Evolutionary conservation across 1,140 invertebrate species (phyloP).

Genomic region (Drosophila kanapiae): DNA sequence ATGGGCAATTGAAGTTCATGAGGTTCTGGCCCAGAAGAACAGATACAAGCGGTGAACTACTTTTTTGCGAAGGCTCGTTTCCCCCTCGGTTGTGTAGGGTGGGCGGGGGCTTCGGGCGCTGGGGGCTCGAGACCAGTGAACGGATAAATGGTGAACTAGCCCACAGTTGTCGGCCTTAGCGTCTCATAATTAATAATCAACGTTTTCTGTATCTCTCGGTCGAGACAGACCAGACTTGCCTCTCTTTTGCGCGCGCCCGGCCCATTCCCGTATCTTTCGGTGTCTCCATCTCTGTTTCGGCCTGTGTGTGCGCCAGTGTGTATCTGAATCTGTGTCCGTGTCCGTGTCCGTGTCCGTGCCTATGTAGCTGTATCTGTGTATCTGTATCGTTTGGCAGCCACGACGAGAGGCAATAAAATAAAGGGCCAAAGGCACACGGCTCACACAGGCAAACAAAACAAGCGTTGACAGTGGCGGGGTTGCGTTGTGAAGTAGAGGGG

Average conservation of each 20-base stretch:
- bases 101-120: no score
- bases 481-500: neutral
- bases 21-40: neutral
- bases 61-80: slow-evolving; percentile 9
- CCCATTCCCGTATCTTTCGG: slow-evolving; percentile 18
- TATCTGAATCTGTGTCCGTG: slow-evolving; percentile 22
- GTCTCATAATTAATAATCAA: slow-evolving; percentile 80
- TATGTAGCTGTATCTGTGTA: slow-evolving; percentile 14
- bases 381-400: slow-evolving; percentile 47
- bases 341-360: slow-evolving; percentile 5
- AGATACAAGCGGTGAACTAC: slow-evolving; percentile 8
- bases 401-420: slow-evolving; percentile 59
- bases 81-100: neutral
- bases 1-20: slow-evolving; percentile 6
- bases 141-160: slow-evolving; percentile 29
- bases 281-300: slow-evolving; percentile 10
- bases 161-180: slow-evolving; percentile 68
- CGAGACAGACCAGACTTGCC: slow-evolving; percentile 2
- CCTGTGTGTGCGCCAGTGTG: neutral
- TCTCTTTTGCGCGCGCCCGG: slow-evolving; percentile 3
- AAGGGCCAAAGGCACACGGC: slow-evolving; percentile 50
- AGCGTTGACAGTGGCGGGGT: slow-evolving; percentile 18
- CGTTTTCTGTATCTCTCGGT: slow-evolving; percentile 68
- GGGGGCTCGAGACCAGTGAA: neutral
- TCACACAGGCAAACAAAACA: slow-evolving; percentile 44